These are phyloP conservation scores for Agonopterix arenella DNA, from an alignment of 2,888 invertebrate species.

Conservation along the genomic window DNA sequence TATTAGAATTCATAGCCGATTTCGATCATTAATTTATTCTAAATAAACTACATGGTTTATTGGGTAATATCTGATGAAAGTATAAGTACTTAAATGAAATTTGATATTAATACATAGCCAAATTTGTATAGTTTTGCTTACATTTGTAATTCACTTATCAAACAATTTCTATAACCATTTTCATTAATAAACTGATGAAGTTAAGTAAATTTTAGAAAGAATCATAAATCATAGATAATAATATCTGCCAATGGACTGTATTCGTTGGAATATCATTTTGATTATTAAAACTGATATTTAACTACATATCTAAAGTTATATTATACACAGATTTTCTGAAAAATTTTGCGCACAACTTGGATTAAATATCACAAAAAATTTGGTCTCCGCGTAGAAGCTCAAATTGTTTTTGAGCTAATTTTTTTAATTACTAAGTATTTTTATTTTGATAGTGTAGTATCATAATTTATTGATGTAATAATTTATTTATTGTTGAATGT, in stretches of 20 bases:
- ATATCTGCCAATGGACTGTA: conserved; percentile 32
- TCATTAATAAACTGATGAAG: conserved; percentile 4
- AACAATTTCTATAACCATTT: background rate
- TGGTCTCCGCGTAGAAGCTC: conserved; percentile 28
- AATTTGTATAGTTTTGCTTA: background rate
- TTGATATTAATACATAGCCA: no score
- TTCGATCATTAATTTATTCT: no score
- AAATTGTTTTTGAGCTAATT: conserved; percentile 16
- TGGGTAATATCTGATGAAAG: no score
- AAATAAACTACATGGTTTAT: no score
- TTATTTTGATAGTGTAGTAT: conserved; percentile 10
- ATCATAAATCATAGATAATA: conserved; percentile 2
- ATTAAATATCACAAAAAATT: conserved; percentile 25
- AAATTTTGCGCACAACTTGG: conserved; percentile 50
- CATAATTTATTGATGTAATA: conserved; percentile 5
- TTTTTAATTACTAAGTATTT: conserved; percentile 7
- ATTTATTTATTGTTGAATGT: conserved; percentile 53
- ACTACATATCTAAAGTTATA: conserved; percentile 43
- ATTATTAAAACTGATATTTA: conserved; percentile 21
- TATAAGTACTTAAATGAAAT: no score
- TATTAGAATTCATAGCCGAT: no score
- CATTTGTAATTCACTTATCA: background rate
- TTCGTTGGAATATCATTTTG: conserved; percentile 49
- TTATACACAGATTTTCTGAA: conserved; percentile 49
- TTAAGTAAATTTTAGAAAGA: conserved; percentile 1